phyloP scores from a whole-genome alignment of 2,888 invertebrate species.

The Labia minor region DNA sequence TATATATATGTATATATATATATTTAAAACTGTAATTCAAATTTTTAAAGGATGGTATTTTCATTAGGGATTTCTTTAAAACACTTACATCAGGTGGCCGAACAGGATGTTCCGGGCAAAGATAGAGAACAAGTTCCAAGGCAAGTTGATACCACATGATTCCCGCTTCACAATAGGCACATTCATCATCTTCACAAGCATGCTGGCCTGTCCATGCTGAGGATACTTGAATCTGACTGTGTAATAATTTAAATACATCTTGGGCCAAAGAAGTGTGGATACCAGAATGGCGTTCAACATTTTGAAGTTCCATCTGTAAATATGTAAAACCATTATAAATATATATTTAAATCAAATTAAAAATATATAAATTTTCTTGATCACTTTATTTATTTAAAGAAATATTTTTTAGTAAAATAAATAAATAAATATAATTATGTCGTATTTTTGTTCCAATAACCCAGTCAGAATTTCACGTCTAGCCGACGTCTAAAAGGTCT shows the following conservation, averaged over 20 bases:
- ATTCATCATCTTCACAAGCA: constrained; percentile 50
- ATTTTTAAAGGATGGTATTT: too few relatives aligned
- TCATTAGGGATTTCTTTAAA: too few relatives aligned
- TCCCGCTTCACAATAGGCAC: constrained; percentile 83
- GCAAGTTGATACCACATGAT: constrained; percentile 92
- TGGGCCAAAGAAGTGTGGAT: constrained; percentile 62
- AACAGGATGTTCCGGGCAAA: constrained; percentile 62
- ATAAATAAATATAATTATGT: too few relatives aligned
- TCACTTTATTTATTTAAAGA: too few relatives aligned
- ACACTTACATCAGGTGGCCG: constrained; percentile 62
- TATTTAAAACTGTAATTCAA: too few relatives aligned
- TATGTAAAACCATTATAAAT: neutral
- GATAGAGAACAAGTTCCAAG: constrained; percentile 64
- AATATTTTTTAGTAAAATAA: too few relatives aligned
- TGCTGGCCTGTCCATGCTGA: constrained; percentile 54
- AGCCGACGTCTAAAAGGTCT: too few relatives aligned
- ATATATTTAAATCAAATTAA: neutral
- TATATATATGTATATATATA: too few relatives aligned
- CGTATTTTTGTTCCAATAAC: too few relatives aligned
- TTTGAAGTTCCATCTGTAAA: constrained; percentile 69
- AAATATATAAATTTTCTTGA: neutral
- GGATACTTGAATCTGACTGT: constrained; percentile 58
- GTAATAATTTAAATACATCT: constrained; percentile 61
- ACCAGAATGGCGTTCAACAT: constrained; percentile 69
- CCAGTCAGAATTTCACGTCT: too few relatives aligned